phyloP scores from a whole-genome alignment of 2,888 invertebrate genomes.

The Oeneis ivallda region DNA sequence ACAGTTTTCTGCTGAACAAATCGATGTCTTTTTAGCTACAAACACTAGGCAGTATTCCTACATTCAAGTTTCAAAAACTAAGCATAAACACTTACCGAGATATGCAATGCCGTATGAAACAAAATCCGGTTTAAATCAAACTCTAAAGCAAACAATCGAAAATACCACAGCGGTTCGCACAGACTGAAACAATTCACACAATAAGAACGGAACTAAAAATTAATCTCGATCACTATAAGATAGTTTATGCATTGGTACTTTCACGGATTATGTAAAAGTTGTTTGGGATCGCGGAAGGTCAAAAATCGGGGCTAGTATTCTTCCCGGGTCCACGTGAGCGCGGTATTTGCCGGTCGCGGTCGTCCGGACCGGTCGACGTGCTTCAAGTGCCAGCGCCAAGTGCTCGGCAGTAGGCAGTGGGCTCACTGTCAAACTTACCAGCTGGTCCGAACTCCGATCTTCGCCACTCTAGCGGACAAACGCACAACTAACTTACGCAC shows the following conservation, averaged over 20 bases:
- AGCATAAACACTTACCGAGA: slow-evolving; percentile 37
- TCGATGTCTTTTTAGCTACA: not conserved
- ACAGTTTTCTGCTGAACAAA: not conserved
- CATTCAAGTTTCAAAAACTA: slow-evolving; percentile 10
- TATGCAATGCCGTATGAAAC: slow-evolving; percentile 36
- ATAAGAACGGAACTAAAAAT: slow-evolving; percentile 57
- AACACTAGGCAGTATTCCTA: not conserved
- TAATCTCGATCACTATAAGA: slow-evolving; percentile 48
- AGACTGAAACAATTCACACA: slow-evolving; percentile 66
- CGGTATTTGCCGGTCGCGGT: slow-evolving; percentile 50
- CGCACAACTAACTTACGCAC: slow-evolving; percentile 64
- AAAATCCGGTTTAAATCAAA: slow-evolving; percentile 58
- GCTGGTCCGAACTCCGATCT: slow-evolving; percentile 61
- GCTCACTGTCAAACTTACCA: slow-evolving; percentile 52
- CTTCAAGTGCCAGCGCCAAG: slow-evolving; percentile 61
- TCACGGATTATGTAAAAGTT: slow-evolving; percentile 60
- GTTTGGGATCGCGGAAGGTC: slow-evolving; percentile 57
- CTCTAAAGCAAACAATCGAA: slow-evolving; percentile 60
- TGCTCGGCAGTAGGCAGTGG: slow-evolving; percentile 51
- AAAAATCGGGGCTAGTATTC: slow-evolving; percentile 54
- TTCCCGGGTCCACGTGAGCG: slow-evolving; percentile 61
- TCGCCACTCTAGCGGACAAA: slow-evolving; percentile 72
- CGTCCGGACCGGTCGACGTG: slow-evolving; percentile 55
- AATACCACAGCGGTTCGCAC: slow-evolving; percentile 67
- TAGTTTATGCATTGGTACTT: slow-evolving; percentile 46